These are phyloP conservation scores for Campylomormyrus tamandua DNA, from an alignment of 2,113 vertebrate genomes.

Conservation along the genomic window DNA sequence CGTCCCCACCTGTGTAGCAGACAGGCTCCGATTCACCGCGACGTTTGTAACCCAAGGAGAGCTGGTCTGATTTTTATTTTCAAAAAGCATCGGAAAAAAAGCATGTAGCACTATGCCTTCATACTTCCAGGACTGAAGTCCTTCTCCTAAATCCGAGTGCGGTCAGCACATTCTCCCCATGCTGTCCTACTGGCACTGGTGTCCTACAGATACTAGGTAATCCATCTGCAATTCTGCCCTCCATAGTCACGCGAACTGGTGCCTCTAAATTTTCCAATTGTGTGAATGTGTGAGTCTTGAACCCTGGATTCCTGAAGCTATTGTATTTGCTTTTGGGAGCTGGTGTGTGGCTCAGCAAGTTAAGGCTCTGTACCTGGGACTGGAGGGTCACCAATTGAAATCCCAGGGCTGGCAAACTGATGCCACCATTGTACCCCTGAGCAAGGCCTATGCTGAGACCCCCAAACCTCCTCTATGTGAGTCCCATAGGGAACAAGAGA, in stretches of 20 bases:
- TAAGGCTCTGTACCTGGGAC: background rate
- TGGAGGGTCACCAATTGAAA: background rate
- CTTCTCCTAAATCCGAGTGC: background rate
- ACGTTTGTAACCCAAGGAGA: background rate
- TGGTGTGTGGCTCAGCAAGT: background rate
- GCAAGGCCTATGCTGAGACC: background rate
- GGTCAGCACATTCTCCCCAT: background rate
- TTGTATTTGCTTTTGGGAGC: background rate
- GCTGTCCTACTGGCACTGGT: background rate
- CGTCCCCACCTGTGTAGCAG: background rate
- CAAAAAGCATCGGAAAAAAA: background rate
- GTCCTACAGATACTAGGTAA: background rate
- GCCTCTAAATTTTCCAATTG: background rate
- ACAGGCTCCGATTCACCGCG: background rate
- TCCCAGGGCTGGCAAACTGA: background rate
- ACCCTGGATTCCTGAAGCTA: background rate
- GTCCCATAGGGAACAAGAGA: background rate
- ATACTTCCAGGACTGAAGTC: background rate
- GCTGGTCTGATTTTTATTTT: background rate
- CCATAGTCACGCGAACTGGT: background rate
- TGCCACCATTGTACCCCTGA: background rate
- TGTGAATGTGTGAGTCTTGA: background rate
- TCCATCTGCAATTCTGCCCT: background rate
- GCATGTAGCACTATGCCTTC: background rate
- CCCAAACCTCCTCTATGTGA: background rate